Evolutionary conservation across 1,140 invertebrate species (phyloP), one percentile per base, ranked within the genome.

Genomic region (Procambarus clarkii): DNA sequence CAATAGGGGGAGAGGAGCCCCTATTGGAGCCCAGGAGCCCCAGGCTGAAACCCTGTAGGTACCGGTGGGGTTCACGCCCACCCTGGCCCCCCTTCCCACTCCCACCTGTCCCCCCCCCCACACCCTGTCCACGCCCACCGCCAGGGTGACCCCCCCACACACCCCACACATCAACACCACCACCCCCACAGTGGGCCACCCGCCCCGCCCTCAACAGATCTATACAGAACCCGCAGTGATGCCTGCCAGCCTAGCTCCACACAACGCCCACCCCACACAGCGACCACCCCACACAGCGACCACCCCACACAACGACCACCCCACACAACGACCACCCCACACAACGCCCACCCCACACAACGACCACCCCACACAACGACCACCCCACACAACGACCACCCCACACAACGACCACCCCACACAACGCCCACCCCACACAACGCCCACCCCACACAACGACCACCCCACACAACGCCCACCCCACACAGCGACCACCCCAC

Each of bases 201-300:
- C 83, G 64, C 45, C 44, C 69, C 64, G 44, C 45, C 46, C 60
- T 50, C 71, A 86, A 86, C 83, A 85, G 71, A 34, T 60, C n/a
- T 85, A 85, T 48, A 74, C 74, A 48, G 74, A 18, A n/a, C n/a
- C 60, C 24, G 64, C 13, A 64, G 3, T 50, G 5, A 54, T 46
- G 64, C 69, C 46, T 46, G 0, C 69, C 18, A 8, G 15, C 45
- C 58, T 71, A 1, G 34, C 83, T 46, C 34, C 34, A 34, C 34
- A 54, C 50, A 54, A 13, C 13, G 48, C 69, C 21, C 71, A 1
- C 58, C 24, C 58, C 82, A 45, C 15, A 58, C 82, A 50, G 44
- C 8, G 48, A 4, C 82, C 21, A 15, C 24, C 85, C 3, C 18
- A 45, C 15, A 58, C 82, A 50, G 18, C 8, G 48, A 0, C 82